Conservation (phyloP, 2,113 vertebrate species). For the Colossoma macropomum region DNA sequence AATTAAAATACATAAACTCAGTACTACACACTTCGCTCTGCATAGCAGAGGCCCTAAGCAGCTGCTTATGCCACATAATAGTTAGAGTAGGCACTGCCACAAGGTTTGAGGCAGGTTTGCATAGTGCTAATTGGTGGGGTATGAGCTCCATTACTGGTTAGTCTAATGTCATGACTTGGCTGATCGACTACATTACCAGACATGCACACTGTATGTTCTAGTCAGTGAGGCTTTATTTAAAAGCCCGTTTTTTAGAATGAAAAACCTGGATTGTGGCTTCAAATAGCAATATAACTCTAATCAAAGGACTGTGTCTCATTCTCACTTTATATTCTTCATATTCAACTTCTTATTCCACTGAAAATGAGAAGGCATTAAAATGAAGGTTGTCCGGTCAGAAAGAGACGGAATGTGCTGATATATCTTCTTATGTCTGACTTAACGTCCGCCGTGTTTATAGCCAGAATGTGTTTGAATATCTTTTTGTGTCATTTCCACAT, state of each 20-base stretch:
- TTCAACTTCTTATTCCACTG: neutral
- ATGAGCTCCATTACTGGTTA: too few relatives aligned
- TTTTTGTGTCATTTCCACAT: constrained; percentile 40
- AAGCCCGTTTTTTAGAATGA: neutral
- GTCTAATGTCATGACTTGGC: too few relatives aligned
- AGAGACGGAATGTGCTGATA: neutral
- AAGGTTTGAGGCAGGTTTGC: too few relatives aligned
- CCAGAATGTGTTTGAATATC: constrained; percentile 35
- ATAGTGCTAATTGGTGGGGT: too few relatives aligned
- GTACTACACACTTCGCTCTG: too few relatives aligned
- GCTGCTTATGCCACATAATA: too few relatives aligned
- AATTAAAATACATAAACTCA: too few relatives aligned
- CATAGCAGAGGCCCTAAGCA: too few relatives aligned
- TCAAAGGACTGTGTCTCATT: neutral
- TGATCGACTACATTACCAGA: too few relatives aligned
- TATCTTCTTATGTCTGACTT: neutral
- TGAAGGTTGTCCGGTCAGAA: neutral
- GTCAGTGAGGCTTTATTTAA: too few relatives aligned
- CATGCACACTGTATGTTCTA: neutral
- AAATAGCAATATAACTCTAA: constrained; percentile 1
- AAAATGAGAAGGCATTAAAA: constrained; percentile 21
- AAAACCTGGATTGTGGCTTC: neutral
- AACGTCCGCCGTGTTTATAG: constrained; percentile 10
- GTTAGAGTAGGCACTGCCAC: too few relatives aligned
- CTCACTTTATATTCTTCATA: neutral